A percentile compares a stretch with the other conserved stretches of the same genome.
phyloP scores from a whole-genome alignment of 2,113 vertebrate genomes.

The Anser cygnoides region DNA sequence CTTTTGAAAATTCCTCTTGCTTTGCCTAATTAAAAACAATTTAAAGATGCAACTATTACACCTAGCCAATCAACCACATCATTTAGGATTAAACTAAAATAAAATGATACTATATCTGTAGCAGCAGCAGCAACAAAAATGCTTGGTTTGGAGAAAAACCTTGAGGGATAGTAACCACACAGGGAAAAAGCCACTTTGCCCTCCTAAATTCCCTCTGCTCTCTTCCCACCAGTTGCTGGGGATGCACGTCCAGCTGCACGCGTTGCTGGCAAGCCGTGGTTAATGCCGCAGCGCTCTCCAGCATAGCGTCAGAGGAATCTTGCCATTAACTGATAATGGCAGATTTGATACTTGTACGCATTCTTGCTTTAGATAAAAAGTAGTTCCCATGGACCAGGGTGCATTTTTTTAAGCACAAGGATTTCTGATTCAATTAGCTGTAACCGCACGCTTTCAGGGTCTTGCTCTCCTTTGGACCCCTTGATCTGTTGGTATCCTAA shows the following conservation, averaged over 20 bases:
- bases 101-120: not conserved
- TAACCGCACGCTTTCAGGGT: not conserved
- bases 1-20: not conserved
- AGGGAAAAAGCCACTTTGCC: not conserved
- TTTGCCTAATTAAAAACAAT: not conserved
- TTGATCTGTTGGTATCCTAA: not conserved
- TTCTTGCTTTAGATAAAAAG: not conserved
- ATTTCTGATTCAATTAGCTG: not conserved
- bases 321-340: not conserved
- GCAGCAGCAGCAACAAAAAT: not conserved
- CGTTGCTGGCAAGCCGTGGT: rapidly evolving
- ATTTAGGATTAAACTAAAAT: not conserved
- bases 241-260: not conserved
- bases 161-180: not conserved
- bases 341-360: not conserved
- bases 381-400: not conserved
- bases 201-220: not conserved
- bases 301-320: not conserved
- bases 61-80: not conserved
- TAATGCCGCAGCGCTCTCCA: not conserved
- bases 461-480: not conserved
- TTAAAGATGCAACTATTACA: not conserved
- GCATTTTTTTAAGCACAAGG: not conserved
- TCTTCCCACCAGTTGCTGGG: not conserved
- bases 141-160: not conserved